Conservation (phyloP, 2,113 vertebrate species). For the Centropus bengalensis region DNA sequence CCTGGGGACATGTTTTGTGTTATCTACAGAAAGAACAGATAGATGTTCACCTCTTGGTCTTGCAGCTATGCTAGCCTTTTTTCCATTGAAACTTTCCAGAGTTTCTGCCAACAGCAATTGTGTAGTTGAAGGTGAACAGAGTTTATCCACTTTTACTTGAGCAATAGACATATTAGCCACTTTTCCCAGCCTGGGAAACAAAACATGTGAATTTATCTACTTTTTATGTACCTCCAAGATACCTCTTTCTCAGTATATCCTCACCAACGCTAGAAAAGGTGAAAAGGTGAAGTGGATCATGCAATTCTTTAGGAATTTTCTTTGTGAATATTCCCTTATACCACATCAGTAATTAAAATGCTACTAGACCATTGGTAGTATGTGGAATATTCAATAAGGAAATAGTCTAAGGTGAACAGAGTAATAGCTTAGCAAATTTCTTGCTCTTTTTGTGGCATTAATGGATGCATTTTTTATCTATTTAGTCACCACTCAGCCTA, state of each 20-base stretch:
- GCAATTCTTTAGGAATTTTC: not conserved
- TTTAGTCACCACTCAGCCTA: not conserved
- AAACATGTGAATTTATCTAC: not conserved
- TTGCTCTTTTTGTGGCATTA: not conserved
- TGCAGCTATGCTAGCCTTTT: not conserved
- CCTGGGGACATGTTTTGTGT: not conserved
- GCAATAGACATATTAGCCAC: not conserved
- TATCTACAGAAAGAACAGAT: not conserved
- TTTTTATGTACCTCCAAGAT: not conserved
- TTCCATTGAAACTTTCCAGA: conserved; percentile 14
- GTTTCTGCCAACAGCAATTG: conserved; percentile 7
- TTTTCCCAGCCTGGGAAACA: not conserved
- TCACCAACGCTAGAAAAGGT: not conserved
- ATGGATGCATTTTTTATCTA: not conserved
- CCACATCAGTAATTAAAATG: not conserved
- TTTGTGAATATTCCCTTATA: not conserved
- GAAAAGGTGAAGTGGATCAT: not conserved
- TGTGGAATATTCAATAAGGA: not conserved
- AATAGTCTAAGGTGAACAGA: not conserved
- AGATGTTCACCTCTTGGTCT: not conserved
- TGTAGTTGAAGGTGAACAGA: not conserved
- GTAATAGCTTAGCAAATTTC: not conserved
- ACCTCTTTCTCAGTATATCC: not conserved
- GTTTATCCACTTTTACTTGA: not conserved
- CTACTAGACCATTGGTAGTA: not conserved